Conservation (phyloP, 2,888 invertebrate species). For the Oxyscelio sp. region DNA sequence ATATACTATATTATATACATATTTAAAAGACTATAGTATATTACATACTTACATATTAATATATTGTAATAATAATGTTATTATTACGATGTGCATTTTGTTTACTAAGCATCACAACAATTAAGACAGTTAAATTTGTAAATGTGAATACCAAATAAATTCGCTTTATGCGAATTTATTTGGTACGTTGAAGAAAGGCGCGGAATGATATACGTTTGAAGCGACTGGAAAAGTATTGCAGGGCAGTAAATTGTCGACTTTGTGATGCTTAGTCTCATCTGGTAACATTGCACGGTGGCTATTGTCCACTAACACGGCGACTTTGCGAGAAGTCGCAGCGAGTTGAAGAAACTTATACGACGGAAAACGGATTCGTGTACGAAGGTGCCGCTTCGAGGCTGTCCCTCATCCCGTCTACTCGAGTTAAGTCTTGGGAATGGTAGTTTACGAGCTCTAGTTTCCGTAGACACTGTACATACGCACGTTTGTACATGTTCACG, state of each 20-base stretch:
- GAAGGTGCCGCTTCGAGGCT: constrained; percentile 62
- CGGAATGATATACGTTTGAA: constrained; percentile 41
- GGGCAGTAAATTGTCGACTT: constrained; percentile 67
- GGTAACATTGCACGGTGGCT: constrained; percentile 55
- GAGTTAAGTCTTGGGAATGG: constrained; percentile 74
- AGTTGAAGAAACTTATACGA: constrained; percentile 74
- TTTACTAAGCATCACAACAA: too few relatives aligned
- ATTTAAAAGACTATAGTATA: too few relatives aligned
- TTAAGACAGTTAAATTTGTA: too few relatives aligned
- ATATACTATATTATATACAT: too few relatives aligned
- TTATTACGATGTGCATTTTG: too few relatives aligned
- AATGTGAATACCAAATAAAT: too few relatives aligned
- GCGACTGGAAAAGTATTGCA: constrained; percentile 44
- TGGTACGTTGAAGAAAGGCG: constrained; percentile 1
- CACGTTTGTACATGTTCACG: constrained; percentile 64
- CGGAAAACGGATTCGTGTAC: constrained; percentile 66
- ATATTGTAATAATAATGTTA: too few relatives aligned
- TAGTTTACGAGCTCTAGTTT: constrained; percentile 83
- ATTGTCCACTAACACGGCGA: constrained; percentile 72
- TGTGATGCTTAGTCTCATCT: constrained; percentile 68
- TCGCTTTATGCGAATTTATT: too few relatives aligned
- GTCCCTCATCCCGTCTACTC: constrained; percentile 71
- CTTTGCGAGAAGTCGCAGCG: constrained; percentile 69
- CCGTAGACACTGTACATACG: constrained; percentile 79
- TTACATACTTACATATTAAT: too few relatives aligned